Evolutionary conservation across 2,888 invertebrate genomes (phyloP), one percentile per base, ranked within the genome.

Genomic region (Crepidodera aurea): DNA sequence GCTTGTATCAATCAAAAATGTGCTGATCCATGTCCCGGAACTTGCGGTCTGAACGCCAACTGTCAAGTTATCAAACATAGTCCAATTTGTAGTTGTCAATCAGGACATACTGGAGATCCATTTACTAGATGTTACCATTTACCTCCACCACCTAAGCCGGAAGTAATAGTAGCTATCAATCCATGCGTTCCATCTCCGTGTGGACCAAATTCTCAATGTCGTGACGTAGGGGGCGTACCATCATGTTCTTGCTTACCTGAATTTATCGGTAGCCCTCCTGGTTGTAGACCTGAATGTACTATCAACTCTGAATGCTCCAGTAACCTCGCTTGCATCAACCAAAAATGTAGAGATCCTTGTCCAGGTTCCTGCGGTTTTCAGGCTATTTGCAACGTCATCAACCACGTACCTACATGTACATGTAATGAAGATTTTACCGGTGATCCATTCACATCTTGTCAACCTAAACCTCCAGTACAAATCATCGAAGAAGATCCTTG

Each of bases 151-250:
- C 73, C 65, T 51, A 22, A 44, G 40, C 48, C 50, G 15, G 54
- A 62, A 27, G 51, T 60, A 34, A 54, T 51, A 55, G 13, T 54
- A 56, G 73, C 78, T 48, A 84, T 83, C 37, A 86, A 91, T 81
- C 90, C 92, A 50, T 93, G 93, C 76, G 76, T 87, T 53, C 91
- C 91, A 18, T 89, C 91, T 29, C 92, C 92, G 1, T 93, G 93
- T 77, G 93, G 93, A 19, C 86, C 88, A 15, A 89, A 91, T 76
- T 88, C 92, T 10, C 85, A 90, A 75, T 94, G 93, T 75, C 84
- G 87, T 61, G 87, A 89, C 70, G 81, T 86, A n/a, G 86, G 88
- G 64, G 86, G 86, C 40, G 81, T 83, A 18, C 90, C 92, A 27
- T 87, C 89, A 8, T 94, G 93, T 76, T 87, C 90, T 54, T 93